Base-by-base conservation (phyloP, 2,113 vertebrate genomes). In the Xiphorhynchus elegans region DNA sequence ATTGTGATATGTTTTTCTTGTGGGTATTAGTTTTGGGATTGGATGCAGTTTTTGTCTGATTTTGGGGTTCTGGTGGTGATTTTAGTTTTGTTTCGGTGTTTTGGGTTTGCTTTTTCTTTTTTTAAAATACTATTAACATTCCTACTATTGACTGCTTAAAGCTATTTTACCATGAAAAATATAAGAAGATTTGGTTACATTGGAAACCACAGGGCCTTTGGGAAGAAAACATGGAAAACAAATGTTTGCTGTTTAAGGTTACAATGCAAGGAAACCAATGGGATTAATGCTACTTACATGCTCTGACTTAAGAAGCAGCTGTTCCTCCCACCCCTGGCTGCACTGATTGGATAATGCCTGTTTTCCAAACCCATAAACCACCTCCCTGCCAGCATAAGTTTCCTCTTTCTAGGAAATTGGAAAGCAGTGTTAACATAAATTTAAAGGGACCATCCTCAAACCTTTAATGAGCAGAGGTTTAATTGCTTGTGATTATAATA, bases 231-330 rank as follows among this genome's bases (percentile, higher is more conserved):
- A 69, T 9, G 33, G 77, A 82, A 95, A 95, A 90, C 91, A 97
- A 94, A 93, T 97, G 94, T 93, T 97, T 97, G 82, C 95, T 94
- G 67, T 92, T 97, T 76, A 95, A 93, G 55, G 85, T 96, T 96
- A 93, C 72, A 93, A 33, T 63, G 58, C 76, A 96, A 96, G 85
- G 69, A 95, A 95, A 89, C 90, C 87, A 95, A 80, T 76, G 87
- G 84, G 89, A 91, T 91, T 94, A 89, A 95, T 95, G 81, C 56
- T 84, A 67, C 91, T 92, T 87, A 76, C 44, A 78, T 83, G 92
- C 53, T 76, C 90, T 72, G 90, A 87, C 86, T 94, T 88, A 53
- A 95, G 92, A 84, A 87, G 86, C 79, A 96, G 78, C 89, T 93
- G 89, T 91, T 96, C 70, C 78, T 92, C 66, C 91, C 74, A 78